Percentiles rank a stretch among this genome's conserved stretches.
These are phyloP conservation scores for Plestiodon gilberti DNA, from an alignment of 2,113 vertebrate species.

Conservation along the genomic window DNA sequence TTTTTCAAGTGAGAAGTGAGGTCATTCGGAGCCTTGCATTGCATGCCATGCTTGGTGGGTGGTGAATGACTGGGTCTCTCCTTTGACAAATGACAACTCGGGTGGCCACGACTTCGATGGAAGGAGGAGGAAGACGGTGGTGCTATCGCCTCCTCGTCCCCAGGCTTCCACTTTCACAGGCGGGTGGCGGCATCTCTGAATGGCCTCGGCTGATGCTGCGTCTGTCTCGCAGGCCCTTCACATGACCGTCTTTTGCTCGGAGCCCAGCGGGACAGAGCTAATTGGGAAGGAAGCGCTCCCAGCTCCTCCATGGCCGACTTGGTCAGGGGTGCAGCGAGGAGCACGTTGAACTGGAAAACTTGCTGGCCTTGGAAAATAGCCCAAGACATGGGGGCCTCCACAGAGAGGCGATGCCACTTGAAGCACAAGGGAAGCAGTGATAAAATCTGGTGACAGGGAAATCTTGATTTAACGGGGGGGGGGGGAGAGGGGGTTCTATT, in stretches of 20 bases:
- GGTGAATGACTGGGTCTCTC: conserved; percentile 55
- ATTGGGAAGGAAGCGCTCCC: conserved; percentile 95
- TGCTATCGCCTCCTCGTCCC: conserved; percentile 88
- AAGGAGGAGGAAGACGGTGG: conserved; percentile 88
- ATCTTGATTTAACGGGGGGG: too few relatives aligned
- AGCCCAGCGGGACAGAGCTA: conserved; percentile 95
- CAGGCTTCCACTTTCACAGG: conserved; percentile 78
- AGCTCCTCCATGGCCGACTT: conserved; percentile 93
- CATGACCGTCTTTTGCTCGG: conserved; percentile 92
- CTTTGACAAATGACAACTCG: conserved; percentile 83
- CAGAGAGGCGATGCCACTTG: neutral
- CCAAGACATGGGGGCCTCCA: conserved; percentile 80
- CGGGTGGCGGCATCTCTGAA: conserved; percentile 86
- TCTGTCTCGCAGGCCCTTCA: conserved; percentile 94
- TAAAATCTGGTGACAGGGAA: too few relatives aligned
- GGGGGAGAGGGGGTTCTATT: too few relatives aligned
- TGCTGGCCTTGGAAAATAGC: conserved; percentile 91
- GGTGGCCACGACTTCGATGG: conserved; percentile 88
- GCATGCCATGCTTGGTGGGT: conserved; percentile 73
- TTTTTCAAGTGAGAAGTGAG: neutral
- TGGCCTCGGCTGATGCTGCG: conserved; percentile 91
- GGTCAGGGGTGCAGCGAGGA: conserved; percentile 98
- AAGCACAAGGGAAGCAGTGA: neutral
- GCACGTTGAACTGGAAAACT: conserved; percentile 97
- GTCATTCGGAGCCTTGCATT: conserved; percentile 76